Evolutionary conservation across 2,113 vertebrate genomes (phyloP).

Genomic region (Python bivittatus): DNA sequence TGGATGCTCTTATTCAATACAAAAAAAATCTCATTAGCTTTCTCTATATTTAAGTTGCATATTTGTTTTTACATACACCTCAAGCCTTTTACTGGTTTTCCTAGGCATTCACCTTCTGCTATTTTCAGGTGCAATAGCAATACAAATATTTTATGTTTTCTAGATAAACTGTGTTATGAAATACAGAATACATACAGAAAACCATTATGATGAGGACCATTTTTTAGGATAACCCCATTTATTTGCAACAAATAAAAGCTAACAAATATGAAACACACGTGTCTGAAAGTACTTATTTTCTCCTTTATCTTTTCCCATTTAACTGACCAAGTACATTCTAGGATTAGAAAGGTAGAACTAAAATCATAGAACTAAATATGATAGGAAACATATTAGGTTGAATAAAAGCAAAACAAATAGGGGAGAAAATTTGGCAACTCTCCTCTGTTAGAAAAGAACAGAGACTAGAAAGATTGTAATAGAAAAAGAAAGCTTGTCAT

Average conservation of each 20-base stretch:
- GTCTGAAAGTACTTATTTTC: constrained; percentile 40
- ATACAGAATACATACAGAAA: constrained; percentile 21
- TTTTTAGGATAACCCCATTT: constrained; percentile 49
- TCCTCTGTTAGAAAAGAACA: background rate
- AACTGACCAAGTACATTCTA: constrained; percentile 17
- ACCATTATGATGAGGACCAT: constrained; percentile 31
- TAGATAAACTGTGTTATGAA: constrained; percentile 40
- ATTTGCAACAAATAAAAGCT: constrained; percentile 14
- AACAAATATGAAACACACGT: constrained; percentile 50
- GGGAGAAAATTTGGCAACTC: constrained; percentile 39
- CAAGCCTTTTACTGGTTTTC: constrained; percentile 41
- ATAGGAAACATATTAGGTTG: constrained; percentile 19
- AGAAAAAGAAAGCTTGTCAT: background rate
- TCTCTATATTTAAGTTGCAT: constrained; percentile 76
- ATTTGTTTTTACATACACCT: constrained; percentile 71
- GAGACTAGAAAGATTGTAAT: background rate
- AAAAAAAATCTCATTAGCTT: constrained; percentile 84
- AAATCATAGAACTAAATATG: constrained; percentile 1
- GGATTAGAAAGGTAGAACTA: constrained; percentile 29
- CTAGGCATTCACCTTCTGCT: constrained; percentile 46
- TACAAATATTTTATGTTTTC: constrained; percentile 52
- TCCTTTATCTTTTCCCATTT: constrained; percentile 10
- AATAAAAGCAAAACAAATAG: constrained; percentile 48
- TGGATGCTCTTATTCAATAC: constrained; percentile 81
- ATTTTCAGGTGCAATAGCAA: constrained; percentile 62